These are phyloP conservation scores for Clepsis dumicolana DNA, from an alignment of 2,888 invertebrate species.

Conservation along the genomic window DNA sequence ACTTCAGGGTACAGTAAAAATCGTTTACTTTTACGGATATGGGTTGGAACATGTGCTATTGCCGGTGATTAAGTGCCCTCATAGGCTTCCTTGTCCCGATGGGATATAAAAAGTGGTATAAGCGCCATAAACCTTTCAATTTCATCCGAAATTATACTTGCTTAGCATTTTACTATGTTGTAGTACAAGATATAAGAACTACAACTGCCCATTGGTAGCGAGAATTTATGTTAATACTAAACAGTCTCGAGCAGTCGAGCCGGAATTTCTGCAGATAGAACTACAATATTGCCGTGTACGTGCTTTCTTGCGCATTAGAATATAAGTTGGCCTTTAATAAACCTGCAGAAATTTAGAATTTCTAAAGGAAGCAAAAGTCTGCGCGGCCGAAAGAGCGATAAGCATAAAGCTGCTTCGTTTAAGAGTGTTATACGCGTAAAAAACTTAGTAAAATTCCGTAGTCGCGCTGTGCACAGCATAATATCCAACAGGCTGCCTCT, in stretches of 20 bases:
- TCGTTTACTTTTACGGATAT: slow-evolving; percentile 31
- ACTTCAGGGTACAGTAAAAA: slow-evolving; percentile 24
- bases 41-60: slow-evolving; percentile 20
- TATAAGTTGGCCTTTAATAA: slow-evolving; percentile 40
- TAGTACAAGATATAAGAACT: slow-evolving; percentile 55
- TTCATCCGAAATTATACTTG: slow-evolving; percentile 35
- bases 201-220: slow-evolving; percentile 51
- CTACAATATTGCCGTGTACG: slow-evolving; percentile 48
- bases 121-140: slow-evolving; percentile 49
- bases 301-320: slow-evolving; percentile 43
- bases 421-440: slow-evolving; percentile 25
- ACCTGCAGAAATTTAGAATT: slow-evolving; percentile 37
- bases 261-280: slow-evolving; percentile 50
- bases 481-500: slow-evolving; percentile 18
- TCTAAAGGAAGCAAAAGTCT: slow-evolving; percentile 35
- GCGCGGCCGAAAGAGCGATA: slow-evolving; percentile 28
- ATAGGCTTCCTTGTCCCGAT: slow-evolving; percentile 36
- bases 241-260: slow-evolving; percentile 53
- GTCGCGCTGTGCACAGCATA: slow-evolving; percentile 36
- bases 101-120: slow-evolving; percentile 32
- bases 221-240: slow-evolving; percentile 63
- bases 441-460: slow-evolving; percentile 37
- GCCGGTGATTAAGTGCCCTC: slow-evolving; percentile 33
- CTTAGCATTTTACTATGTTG: slow-evolving; percentile 45
- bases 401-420: slow-evolving; percentile 39